These are phyloP conservation scores for Motacilla tschutschensis DNA, from an alignment of 2,113 vertebrate species.

Conservation along the genomic window DNA sequence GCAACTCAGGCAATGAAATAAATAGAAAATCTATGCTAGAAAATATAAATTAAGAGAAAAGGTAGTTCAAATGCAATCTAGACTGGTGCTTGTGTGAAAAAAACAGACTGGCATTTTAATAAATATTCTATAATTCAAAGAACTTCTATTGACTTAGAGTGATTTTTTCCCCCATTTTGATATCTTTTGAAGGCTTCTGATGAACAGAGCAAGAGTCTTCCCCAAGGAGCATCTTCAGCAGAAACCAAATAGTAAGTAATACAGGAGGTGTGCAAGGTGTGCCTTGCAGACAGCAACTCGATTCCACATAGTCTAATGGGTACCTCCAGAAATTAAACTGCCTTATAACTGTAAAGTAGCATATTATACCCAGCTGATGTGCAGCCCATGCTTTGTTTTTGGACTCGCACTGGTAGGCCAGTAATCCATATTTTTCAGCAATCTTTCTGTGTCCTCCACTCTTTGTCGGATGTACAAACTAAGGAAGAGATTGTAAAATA, in stretches of 20 bases:
- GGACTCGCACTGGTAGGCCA: neutral
- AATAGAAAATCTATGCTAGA: neutral
- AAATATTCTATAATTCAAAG: neutral
- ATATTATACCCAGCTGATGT: neutral
- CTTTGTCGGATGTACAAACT: neutral
- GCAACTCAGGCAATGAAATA: neutral
- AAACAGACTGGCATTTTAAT: neutral
- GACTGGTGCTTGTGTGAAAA: neutral
- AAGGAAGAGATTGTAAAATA: neutral
- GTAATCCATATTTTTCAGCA: neutral
- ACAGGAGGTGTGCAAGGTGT: neutral
- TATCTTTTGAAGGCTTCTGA: neutral
- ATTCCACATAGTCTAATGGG: neutral
- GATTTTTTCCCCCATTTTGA: neutral
- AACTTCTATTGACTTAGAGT: neutral
- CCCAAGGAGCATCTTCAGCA: neutral
- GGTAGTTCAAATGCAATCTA: rapidly evolving
- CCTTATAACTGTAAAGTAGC: neutral
- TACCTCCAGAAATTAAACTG: neutral
- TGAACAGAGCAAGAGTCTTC: neutral
- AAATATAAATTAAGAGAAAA: neutral
- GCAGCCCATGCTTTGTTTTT: neutral
- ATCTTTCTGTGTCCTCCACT: neutral
- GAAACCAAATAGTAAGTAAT: neutral
- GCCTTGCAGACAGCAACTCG: neutral